phyloP scores from a whole-genome alignment of 1,140 invertebrate species.

The Drosophila dunni region DNA sequence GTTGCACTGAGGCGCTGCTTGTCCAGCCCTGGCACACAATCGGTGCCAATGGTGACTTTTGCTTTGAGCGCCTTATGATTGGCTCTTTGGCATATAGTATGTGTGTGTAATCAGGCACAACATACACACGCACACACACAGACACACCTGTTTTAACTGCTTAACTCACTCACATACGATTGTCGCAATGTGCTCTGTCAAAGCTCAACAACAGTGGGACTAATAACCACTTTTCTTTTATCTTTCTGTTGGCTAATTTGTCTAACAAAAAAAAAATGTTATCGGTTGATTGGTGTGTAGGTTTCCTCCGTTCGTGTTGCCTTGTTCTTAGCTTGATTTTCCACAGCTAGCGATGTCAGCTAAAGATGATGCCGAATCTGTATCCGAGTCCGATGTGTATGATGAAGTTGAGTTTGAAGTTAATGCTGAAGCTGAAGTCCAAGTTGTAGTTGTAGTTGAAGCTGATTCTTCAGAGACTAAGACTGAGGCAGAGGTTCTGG shows the following conservation, averaged over 20 bases:
- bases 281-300: not conserved
- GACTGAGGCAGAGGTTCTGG: constrained; percentile 27
- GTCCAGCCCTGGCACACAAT: constrained; percentile 7
- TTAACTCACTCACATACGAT: constrained; percentile 50
- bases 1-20: constrained; percentile 36
- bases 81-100: not conserved
- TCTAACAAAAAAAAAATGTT: not conserved
- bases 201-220: constrained; percentile 15
- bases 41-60: not conserved
- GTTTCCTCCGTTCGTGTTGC: not conserved
- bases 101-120: no score
- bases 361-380: not conserved
- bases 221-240: not conserved
- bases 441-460: no score
- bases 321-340: constrained; percentile 22
- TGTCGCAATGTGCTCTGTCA: constrained; percentile 42
- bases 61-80: constrained; percentile 17
- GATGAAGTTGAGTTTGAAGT: constrained; percentile 1
- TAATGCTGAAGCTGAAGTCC: constrained; percentile 4
- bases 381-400: not conserved
- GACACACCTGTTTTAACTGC: constrained; percentile 1
- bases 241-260: not conserved
- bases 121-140: constrained; percentile 1
- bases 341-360: constrained; percentile 14
- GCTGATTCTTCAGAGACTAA: constrained; percentile 7